These are phyloP conservation scores for Origma solitaria DNA, from an alignment of 2,113 vertebrate species.

Conservation along the genomic window DNA sequence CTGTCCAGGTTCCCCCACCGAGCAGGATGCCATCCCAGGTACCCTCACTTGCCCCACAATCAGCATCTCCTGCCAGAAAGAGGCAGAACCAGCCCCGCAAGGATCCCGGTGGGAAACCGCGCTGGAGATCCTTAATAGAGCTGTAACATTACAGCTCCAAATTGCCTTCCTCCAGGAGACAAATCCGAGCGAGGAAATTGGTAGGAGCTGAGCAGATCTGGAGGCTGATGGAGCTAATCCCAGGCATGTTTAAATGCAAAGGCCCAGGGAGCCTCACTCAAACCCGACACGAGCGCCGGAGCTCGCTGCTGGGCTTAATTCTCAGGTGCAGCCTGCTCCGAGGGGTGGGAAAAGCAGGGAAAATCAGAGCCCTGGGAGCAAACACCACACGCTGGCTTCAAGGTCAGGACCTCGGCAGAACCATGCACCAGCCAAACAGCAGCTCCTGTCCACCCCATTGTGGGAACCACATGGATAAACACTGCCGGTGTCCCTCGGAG, in stretches of 20 bases:
- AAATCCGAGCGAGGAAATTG: constrained; percentile 4
- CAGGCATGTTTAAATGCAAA: constrained; percentile 14
- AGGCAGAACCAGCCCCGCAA: background rate
- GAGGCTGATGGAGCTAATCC: constrained; percentile 32
- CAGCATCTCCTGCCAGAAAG: background rate
- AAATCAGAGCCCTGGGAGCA: background rate
- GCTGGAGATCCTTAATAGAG: background rate
- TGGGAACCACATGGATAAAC: background rate
- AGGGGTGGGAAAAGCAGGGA: background rate
- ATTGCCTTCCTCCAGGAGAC: constrained; percentile 7
- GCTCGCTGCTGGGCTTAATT: background rate
- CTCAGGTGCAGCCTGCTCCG: background rate
- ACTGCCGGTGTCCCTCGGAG: background rate
- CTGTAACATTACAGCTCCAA: background rate
- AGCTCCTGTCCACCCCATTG: background rate
- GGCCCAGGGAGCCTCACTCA: background rate
- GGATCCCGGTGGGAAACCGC: background rate
- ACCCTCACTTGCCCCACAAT: rapidly evolving
- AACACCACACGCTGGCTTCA: background rate
- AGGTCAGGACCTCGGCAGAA: background rate
- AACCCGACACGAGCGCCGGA: background rate
- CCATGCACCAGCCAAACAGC: background rate
- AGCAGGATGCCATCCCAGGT: rapidly evolving
- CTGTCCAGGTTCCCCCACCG: background rate
- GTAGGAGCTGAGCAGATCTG: background rate